Conservation (phyloP, 2,113 vertebrate genomes). For the Rynchops niger region DNA sequence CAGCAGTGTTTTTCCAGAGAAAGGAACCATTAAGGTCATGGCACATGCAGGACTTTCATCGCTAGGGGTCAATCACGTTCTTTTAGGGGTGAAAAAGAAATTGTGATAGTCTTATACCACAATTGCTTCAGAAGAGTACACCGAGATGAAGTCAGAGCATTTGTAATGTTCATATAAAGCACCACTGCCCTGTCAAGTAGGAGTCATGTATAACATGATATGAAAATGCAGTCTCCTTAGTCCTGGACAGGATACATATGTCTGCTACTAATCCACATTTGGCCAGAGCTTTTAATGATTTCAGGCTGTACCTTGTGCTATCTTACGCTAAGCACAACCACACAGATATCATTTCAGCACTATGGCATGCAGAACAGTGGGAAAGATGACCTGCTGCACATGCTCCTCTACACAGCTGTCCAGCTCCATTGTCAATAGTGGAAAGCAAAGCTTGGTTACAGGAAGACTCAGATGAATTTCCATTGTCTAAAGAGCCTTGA, state of each 20-base stretch:
- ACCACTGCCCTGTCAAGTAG: neutral
- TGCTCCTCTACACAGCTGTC: neutral
- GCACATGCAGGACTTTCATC: neutral
- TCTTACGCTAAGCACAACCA: neutral
- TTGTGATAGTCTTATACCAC: neutral
- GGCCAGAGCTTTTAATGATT: neutral
- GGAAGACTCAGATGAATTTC: neutral
- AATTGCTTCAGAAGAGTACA: neutral
- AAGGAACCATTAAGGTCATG: neutral
- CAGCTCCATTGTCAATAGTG: neutral
- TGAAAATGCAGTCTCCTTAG: neutral
- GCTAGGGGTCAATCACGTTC: neutral
- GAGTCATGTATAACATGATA: neutral
- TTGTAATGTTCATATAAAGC: neutral
- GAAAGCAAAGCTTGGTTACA: neutral
- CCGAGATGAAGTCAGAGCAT: neutral
- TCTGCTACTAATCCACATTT: neutral
- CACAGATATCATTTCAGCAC: neutral
- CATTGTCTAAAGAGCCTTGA: neutral
- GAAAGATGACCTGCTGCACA: neutral
- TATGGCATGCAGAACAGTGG: neutral
- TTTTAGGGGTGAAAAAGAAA: neutral
- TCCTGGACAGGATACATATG: neutral
- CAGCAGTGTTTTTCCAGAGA: neutral
- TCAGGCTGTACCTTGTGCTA: neutral